These are phyloP conservation scores for Nephrocerus scutellatus DNA, from an alignment of 2,888 invertebrate species.

Conservation along the genomic window DNA sequence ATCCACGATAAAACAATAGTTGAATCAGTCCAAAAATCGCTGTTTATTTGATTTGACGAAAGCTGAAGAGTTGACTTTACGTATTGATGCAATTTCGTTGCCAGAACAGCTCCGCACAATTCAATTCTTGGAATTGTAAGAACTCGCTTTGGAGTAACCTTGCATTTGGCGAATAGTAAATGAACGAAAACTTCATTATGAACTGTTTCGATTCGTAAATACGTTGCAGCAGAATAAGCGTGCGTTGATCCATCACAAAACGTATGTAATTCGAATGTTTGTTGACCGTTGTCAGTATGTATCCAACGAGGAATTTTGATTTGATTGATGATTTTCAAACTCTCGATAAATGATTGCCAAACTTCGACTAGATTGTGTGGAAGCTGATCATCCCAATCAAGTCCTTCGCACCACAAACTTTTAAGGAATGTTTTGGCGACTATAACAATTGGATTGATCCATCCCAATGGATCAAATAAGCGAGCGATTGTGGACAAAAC, in stretches of 20 bases:
- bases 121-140: conserved; percentile 13
- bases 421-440: too few species aligned
- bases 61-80: background rate
- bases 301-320: conserved; percentile 12
- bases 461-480: too few species aligned
- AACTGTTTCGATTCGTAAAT: background rate
- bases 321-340: background rate
- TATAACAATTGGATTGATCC: too few species aligned
- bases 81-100: conserved; percentile 1
- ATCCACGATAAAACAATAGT: conserved; percentile 8
- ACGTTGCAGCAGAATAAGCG: conserved; percentile 9
- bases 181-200: background rate
- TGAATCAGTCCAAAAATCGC: conserved; percentile 8
- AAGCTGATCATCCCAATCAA: too few species aligned
- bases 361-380: too few species aligned
- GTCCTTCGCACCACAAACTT: too few species aligned
- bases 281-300: background rate
- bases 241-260: conserved; percentile 10
- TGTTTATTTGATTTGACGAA: background rate
- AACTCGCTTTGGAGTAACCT: conserved; percentile 10
- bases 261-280: conserved; percentile 4
- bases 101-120: conserved; percentile 9
- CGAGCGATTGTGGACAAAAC: too few species aligned
- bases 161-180: conserved; percentile 11
- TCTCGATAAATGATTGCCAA: conserved; percentile 1